A percentile compares a stretch with the other conserved stretches of the same genome.
These are phyloP conservation scores for Hemichromis elongatus DNA, from an alignment of 2,113 vertebrate genomes.

Conservation along the genomic window DNA sequence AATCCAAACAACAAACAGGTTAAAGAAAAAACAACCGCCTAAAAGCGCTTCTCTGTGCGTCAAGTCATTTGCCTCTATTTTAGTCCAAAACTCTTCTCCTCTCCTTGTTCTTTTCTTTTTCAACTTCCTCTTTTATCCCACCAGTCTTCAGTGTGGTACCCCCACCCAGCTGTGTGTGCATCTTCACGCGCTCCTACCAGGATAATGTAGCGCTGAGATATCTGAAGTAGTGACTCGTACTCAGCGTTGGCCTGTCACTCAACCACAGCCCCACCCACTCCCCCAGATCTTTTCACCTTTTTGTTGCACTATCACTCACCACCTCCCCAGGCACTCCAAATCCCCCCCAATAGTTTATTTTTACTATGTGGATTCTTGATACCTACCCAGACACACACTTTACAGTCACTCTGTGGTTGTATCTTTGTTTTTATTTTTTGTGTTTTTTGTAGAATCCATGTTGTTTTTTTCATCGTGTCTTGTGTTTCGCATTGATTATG, in stretches of 20 bases:
- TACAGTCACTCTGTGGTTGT: conserved; percentile 14
- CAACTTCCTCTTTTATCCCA: conserved; percentile 17
- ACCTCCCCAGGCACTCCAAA: background rate
- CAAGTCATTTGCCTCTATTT: conserved; percentile 33
- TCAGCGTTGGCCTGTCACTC: conserved; percentile 10
- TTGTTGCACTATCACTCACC: conserved; percentile 49
- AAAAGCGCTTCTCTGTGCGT: conserved; percentile 18
- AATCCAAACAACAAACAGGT: conserved; percentile 25
- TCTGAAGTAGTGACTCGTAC: background rate
- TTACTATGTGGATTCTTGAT: background rate
- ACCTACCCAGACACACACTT: conserved; percentile 17
- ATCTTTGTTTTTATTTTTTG: background rate
- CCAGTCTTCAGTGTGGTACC: conserved; percentile 25
- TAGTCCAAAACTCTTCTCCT: conserved; percentile 29
- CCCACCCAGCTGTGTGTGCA: conserved; percentile 18
- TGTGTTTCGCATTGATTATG: background rate
- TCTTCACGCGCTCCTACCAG: conserved; percentile 31
- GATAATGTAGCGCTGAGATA: conserved; percentile 3
- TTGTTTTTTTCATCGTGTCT: conserved; percentile 42
- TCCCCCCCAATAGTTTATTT: background rate
- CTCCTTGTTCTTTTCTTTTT: background rate
- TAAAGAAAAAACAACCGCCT: background rate
- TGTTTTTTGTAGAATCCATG: conserved; percentile 21
- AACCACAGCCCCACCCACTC: background rate
- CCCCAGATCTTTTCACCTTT: background rate